Base-by-base conservation (phyloP, 2,888 invertebrate species). In the Shargacucullia verbasci region DNA sequence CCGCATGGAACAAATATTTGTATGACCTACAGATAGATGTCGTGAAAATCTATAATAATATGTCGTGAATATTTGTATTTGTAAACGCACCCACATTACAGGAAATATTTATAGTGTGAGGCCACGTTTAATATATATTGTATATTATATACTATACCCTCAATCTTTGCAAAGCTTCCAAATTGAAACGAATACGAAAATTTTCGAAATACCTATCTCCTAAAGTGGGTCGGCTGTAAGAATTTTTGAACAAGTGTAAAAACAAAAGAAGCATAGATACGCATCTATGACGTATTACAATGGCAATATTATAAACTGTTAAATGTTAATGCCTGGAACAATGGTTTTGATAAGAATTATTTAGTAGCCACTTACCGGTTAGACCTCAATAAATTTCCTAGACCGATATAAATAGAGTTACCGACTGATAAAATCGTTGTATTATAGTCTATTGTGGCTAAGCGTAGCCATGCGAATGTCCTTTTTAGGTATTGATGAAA, bases 301-400 rank as follows among this genome's bases (percentile, higher is more conserved):
- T 50, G 11, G 66, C 37, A 67, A 70, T 67, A 67, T 70, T 58
- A 67, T 67, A 67, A 67, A 59, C 46, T 64, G 49, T 67, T 58
- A 49, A 67, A 67, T 53, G 53, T 64, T 70, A 67, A 67, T 67
- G 59, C 66, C 46, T 64, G 33, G 70, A 67, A 67, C 66, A 67
- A 70, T 67, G 65, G 65, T 64, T 67, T 44, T 67, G 70, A 67
- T 67, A 67, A 67, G 66, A 70, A 64, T 67, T 58, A 67, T 67
- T 70, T 70, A 70, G 43, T 67, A 54, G 65, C 66, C 66, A 70
- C 59, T 67, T 67, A 63, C 53, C 20, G 47, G 61, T 47, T 56
- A 52, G 58, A 54, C 39, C 46, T 47, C 63, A 52, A 52, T 65
- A 73, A 72, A 68, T 68, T 68, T 73, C 53, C 63, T 47, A 59